Conservation (phyloP, 2,888 invertebrate species). For the Siphlonurus alternatus region DNA sequence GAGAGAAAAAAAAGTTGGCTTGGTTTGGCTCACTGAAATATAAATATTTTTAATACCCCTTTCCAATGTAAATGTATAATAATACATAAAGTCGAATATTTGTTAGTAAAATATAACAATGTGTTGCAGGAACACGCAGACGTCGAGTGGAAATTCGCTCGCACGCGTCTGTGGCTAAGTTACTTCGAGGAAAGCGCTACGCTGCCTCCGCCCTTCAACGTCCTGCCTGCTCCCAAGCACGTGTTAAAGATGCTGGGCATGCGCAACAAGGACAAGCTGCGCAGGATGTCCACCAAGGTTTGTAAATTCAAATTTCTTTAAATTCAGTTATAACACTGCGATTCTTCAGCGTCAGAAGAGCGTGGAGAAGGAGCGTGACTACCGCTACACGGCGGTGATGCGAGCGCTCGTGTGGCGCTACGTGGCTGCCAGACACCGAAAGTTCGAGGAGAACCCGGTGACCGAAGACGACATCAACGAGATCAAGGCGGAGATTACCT, state of each 20-base stretch:
- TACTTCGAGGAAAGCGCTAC: conserved; percentile 88
- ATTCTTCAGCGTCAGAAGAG: conserved; percentile 35
- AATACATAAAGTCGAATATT: too few species aligned
- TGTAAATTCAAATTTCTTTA: conserved; percentile 9
- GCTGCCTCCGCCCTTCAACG: conserved; percentile 85
- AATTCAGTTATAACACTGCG: neutral
- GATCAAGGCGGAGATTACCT: conserved; percentile 82
- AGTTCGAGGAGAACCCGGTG: conserved; percentile 66
- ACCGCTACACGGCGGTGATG: conserved; percentile 66
- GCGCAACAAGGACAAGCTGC: conserved; percentile 39
- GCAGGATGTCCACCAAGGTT: conserved; percentile 37
- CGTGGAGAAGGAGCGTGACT: conserved; percentile 48
- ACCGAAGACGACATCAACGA: conserved; percentile 91
- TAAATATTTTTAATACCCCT: too few species aligned
- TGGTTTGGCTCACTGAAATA: too few species aligned
- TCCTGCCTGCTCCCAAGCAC: conserved; percentile 75
- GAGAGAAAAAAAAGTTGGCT: too few species aligned
- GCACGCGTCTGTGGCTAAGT: conserved; percentile 88
- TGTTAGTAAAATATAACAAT: too few species aligned
- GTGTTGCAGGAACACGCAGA: conserved; percentile 82
- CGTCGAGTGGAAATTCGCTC: conserved; percentile 92
- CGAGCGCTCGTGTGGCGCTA: conserved; percentile 83
- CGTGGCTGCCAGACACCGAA: conserved; percentile 71
- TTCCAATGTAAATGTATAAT: too few species aligned
- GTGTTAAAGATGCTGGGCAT: conserved; percentile 46